Conservation (phyloP, 2,888 invertebrate species). For the Heliconius hortense region DNA sequence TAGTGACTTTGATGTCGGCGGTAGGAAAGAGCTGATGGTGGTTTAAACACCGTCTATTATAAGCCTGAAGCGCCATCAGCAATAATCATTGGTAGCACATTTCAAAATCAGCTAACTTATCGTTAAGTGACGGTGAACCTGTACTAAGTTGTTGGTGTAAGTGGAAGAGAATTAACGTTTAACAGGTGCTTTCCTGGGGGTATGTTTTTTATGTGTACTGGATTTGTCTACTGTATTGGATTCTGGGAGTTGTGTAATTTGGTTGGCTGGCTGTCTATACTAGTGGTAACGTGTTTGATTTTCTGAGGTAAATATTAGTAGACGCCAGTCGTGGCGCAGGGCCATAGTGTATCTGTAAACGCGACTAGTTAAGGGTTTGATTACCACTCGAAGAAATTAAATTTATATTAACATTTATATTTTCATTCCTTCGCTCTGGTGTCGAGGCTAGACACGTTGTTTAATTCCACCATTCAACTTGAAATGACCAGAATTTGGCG, state of each 20-base stretch:
- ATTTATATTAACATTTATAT: too few relatives aligned
- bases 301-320: neutral
- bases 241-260: neutral
- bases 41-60: constrained; percentile 26
- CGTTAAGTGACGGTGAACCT: constrained; percentile 31
- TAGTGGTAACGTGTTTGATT: neutral
- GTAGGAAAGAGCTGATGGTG: constrained; percentile 15
- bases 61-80: constrained; percentile 34
- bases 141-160: constrained; percentile 26
- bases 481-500: too few relatives aligned
- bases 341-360: too few relatives aligned
- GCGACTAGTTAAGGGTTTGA: too few relatives aligned
- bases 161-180: constrained; percentile 29
- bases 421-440: too few relatives aligned
- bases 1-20: constrained; percentile 21
- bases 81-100: constrained; percentile 39
- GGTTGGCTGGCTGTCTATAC: neutral
- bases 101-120: constrained; percentile 38
- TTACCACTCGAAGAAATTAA: too few relatives aligned
- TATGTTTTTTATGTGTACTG: constrained; percentile 5
- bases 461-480: too few relatives aligned
- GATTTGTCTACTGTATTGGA: neutral
- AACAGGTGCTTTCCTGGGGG: constrained; percentile 25
- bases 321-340: too few relatives aligned
- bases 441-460: too few relatives aligned